A percentile compares a stretch with the other conserved stretches of the same genome.
These are phyloP conservation scores for Biston betularia DNA, from an alignment of 2,888 invertebrate species.

Conservation along the genomic window DNA sequence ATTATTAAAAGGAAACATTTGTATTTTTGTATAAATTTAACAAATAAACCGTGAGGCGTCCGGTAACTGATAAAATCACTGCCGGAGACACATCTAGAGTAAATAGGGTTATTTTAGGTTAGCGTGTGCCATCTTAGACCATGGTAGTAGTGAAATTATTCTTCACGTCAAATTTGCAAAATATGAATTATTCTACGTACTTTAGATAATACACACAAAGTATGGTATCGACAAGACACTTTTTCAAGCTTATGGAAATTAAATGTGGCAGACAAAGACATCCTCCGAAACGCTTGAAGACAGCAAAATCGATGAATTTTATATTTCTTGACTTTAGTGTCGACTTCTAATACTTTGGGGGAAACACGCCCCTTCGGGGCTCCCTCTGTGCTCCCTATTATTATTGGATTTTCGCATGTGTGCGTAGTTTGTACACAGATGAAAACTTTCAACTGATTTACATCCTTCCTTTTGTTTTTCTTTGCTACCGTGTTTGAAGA, in stretches of 20 bases:
- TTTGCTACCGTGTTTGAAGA: constrained; percentile 38
- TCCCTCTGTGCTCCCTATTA: constrained; percentile 67
- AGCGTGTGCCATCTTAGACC: too few species aligned
- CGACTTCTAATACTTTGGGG: constrained; percentile 73
- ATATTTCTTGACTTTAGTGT: constrained; percentile 74
- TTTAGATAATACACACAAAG: background rate
- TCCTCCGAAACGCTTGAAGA: constrained; percentile 58
- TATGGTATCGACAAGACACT: constrained; percentile 5
- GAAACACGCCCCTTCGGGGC: constrained; percentile 74
- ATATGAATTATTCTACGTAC: too few species aligned
- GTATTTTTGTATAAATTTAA: too few species aligned
- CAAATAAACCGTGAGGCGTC: too few species aligned
- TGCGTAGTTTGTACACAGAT: constrained; percentile 56
- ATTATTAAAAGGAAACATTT: too few species aligned
- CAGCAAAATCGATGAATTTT: constrained; percentile 79
- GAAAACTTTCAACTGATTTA: constrained; percentile 76
- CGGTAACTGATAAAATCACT: too few species aligned
- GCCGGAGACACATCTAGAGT: too few species aligned
- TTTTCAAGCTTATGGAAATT: constrained; percentile 33
- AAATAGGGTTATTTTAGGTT: too few species aligned
- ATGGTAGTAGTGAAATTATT: too few species aligned
- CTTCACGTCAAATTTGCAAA: too few species aligned
- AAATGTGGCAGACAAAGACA: constrained; percentile 26
- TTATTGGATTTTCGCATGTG: constrained; percentile 81
- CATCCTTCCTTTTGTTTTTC: constrained; percentile 54